Evolutionary conservation across 2,113 vertebrate species (phyloP), one percentile per base, ranked within the genome.

Genomic region (Charadrius vociferus): DNA sequence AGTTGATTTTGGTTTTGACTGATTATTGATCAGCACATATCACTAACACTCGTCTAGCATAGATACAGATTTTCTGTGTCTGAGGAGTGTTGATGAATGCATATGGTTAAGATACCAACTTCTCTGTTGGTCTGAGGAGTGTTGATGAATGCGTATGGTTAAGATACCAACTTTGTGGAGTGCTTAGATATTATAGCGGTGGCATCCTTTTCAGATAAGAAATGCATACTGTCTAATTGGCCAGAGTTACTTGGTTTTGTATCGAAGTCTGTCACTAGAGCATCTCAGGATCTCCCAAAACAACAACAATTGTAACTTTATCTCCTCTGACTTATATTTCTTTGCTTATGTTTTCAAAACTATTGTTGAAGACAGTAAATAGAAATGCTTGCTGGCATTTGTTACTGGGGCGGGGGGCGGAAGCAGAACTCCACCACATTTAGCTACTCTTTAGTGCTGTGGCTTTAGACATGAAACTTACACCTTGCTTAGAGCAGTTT

Each of bases 381-480:
- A 91, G 61, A 67, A 91, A 67, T 67, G 47, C 7, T 86, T 62
- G 7, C 24, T 88, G 59, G 29, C 21, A 18, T 93, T 75, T 91
- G 27, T 82, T 79, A 58, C 18, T 4, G 6, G 23, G 7, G 7
- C 2, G 4, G 1, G 3, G 23, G 61, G 4, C 4, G 8, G 3
- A 41, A 41, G 39, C 39, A 21, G 20, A 30, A 34, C 0, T 1
- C 5, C 14, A 45, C 29, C 8, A 49, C 13, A 20, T 81, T 74
- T 85, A 81, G 56, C 13, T 36, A 7, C 15, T 37, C 13, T 18
- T 8, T 29, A 49, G 7, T 91, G 24, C 55, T 74, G 19, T 83
- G 70, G 29, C 52, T 90, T 84, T 47, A 52, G 36, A 47, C 32
- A 10, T 49, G 37, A 63, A 62, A 29, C 15, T 24, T 43, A 29